A percentile compares a stretch with the other conserved stretches of the same genome.
These are phyloP conservation scores for Tychaedon coryphoeus DNA, from an alignment of 2,113 vertebrate genomes.

Conservation along the genomic window DNA sequence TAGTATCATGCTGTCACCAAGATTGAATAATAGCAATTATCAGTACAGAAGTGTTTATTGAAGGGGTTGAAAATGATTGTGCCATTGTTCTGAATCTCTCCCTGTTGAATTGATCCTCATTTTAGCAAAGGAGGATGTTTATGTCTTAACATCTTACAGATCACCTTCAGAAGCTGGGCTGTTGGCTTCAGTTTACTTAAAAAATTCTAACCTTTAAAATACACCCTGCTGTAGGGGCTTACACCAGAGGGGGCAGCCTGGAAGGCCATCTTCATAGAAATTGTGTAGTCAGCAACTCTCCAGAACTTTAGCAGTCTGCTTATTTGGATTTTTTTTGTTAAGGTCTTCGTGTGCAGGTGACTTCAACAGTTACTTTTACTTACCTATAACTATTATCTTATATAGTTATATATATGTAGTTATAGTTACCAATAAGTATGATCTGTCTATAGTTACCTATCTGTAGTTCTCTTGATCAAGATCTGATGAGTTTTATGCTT, in stretches of 20 bases:
- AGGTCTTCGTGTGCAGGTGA: neutral
- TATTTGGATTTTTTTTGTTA: neutral
- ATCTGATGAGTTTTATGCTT: neutral
- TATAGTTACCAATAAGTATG: neutral
- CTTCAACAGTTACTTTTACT: neutral
- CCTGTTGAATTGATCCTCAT: neutral
- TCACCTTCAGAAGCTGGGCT: neutral
- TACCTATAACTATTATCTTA: neutral
- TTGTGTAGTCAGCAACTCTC: neutral
- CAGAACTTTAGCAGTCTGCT: neutral
- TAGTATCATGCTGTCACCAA: neutral
- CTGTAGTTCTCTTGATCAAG: neutral
- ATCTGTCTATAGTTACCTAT: neutral
- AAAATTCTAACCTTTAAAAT: neutral
- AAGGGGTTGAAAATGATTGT: neutral
- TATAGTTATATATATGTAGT: neutral
- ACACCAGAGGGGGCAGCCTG: neutral
- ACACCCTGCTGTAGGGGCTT: neutral
- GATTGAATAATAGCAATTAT: neutral
- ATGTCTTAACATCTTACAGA: neutral
- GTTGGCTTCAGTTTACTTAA: neutral
- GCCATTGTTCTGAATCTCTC: neutral
- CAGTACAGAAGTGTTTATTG: neutral
- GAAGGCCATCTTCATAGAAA: neutral
- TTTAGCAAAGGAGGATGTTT: neutral